Evolutionary conservation across 64 coral and sea anemone genomes (phyloP).

Genomic region (Orbicella faveolata): DNA sequence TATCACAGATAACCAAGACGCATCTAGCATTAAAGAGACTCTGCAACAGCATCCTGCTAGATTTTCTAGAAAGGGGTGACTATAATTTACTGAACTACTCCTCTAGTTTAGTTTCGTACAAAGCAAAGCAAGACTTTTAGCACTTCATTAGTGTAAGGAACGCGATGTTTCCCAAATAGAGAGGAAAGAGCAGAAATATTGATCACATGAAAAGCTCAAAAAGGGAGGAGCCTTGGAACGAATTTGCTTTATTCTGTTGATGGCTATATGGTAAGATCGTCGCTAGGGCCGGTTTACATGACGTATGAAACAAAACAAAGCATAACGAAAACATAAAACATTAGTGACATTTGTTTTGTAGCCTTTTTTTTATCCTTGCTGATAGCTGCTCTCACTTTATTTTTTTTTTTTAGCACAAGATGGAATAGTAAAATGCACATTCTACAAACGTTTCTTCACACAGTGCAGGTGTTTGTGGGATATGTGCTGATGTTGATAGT

Average conservation of each 20-base stretch:
- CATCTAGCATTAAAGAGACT: not conserved
- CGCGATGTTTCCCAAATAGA: no score
- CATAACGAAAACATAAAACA: no score
- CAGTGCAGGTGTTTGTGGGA: conserved; percentile 50
- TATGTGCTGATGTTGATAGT: conserved; percentile 63
- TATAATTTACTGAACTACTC: not conserved
- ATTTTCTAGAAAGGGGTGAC: not conserved
- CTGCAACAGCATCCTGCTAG: not conserved
- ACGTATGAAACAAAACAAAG: no score
- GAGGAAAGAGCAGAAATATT: no score
- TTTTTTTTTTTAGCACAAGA: not conserved
- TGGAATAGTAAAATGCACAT: not conserved
- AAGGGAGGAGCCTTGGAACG: no score
- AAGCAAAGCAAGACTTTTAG: not conserved
- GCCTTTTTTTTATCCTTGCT: not conserved
- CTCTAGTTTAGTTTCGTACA: not conserved
- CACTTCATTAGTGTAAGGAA: no score
- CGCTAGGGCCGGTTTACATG: no score
- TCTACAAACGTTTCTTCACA: conserved; percentile 39
- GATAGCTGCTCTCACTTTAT: not conserved
- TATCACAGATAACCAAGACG: not conserved
- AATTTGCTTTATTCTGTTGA: no score
- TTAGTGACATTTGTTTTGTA: no score
- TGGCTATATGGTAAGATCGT: no score
- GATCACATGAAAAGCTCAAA: no score